Percentiles rank a stretch among this genome's conserved stretches.
Evolutionary conservation across 1,140 invertebrate genomes (phyloP).

Genomic region (Tetramorium parvispinum): DNA sequence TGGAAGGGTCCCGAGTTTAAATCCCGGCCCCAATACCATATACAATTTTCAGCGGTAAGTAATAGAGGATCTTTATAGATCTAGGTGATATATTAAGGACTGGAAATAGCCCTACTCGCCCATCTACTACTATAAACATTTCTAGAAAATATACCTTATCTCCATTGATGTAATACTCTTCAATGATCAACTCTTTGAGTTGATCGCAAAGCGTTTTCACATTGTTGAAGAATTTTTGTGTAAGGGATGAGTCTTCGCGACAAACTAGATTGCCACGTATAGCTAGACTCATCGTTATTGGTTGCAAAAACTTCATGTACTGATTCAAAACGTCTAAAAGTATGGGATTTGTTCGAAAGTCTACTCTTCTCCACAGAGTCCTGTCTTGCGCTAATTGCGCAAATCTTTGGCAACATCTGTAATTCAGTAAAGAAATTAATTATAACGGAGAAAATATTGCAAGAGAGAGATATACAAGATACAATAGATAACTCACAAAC

Average conservation of each 20-base stretch:
- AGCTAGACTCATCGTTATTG: slow-evolving; percentile 83
- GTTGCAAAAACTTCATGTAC: slow-evolving; percentile 83
- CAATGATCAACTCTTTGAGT: slow-evolving; percentile 84
- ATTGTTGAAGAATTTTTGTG: slow-evolving; percentile 76
- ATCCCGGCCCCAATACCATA: no score
- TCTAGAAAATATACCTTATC: slow-evolving; percentile 79
- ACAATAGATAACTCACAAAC: slow-evolving; percentile 81
- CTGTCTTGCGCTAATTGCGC: slow-evolving; percentile 84
- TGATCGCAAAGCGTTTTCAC: slow-evolving; percentile 77
- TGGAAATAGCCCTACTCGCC: no score
- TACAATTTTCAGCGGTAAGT: no score
- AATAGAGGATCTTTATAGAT: no score
- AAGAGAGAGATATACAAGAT: slow-evolving; percentile 9
- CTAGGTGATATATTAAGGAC: no score
- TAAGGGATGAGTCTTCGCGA: slow-evolving; percentile 66
- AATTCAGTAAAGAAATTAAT: slow-evolving; percentile 23
- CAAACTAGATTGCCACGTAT: slow-evolving; percentile 77
- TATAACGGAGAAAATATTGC: neutral
- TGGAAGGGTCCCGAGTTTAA: no score
- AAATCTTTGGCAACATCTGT: slow-evolving; percentile 85
- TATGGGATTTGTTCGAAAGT: slow-evolving; percentile 83
- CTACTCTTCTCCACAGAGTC: slow-evolving; percentile 85
- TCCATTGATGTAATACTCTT: slow-evolving; percentile 85
- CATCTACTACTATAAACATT: neutral
- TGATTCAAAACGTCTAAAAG: slow-evolving; percentile 82